These are phyloP conservation scores for Melanotaenia nigrans DNA, from an alignment of 2,797 vertebrate species.

Conservation along the genomic window DNA sequence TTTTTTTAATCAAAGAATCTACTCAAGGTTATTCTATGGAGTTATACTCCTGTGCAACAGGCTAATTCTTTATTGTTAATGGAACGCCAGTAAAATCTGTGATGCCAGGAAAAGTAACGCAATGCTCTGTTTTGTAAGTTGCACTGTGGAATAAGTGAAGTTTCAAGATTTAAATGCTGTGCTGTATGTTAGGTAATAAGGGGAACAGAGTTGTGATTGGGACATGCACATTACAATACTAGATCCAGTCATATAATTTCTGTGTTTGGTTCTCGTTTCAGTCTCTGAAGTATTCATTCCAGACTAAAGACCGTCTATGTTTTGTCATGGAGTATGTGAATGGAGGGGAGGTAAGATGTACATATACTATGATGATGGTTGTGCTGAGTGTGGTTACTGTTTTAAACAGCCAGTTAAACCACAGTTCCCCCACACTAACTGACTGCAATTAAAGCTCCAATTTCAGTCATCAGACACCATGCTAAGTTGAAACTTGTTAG, in stretches of 20 bases:
- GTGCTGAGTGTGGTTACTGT: slow-evolving; percentile 22
- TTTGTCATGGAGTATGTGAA: slow-evolving; percentile 99
- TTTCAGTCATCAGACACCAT: slow-evolving; percentile 3
- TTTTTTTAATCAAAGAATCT: too few relatives aligned
- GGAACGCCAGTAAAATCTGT: not conserved
- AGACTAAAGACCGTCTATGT: slow-evolving; percentile 98
- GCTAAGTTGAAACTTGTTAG: not conserved
- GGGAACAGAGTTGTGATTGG: not conserved
- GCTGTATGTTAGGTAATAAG: not conserved
- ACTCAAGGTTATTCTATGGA: slow-evolving; percentile 15
- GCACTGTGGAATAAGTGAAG: not conserved
- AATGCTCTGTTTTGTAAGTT: not conserved
- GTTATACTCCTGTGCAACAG: not conserved
- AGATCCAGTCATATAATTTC: not conserved
- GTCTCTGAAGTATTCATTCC: slow-evolving; percentile 99
- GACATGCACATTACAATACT: too few relatives aligned
- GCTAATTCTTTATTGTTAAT: slow-evolving; percentile 6
- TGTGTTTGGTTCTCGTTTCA: slow-evolving; percentile 81
- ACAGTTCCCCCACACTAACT: slow-evolving; percentile 61
- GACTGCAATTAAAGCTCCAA: slow-evolving; percentile 27
- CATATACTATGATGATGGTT: not conserved
- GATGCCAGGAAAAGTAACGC: too few relatives aligned
- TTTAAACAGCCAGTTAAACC: slow-evolving; percentile 61
- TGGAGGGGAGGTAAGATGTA: slow-evolving; percentile 92
- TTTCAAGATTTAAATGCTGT: not conserved